Evolutionary conservation across 64 coral and sea anemone genomes (phyloP).

Genomic region (Platygyra sinensis): DNA sequence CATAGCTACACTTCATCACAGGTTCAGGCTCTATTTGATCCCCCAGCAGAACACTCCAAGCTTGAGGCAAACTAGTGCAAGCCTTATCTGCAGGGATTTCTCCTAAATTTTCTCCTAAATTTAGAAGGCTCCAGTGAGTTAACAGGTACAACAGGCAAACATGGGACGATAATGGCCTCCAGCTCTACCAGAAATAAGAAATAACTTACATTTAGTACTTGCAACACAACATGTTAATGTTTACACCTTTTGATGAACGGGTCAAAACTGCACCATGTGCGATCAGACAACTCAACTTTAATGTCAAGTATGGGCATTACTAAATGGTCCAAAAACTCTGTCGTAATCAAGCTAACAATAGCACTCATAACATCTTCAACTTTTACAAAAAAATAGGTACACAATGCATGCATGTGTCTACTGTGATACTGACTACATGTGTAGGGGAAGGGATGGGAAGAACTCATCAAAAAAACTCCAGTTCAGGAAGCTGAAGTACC

Average conservation of each 20-base stretch:
- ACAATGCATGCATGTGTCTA: no score
- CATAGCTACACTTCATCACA: conserved; percentile 47
- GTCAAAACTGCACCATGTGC: no score
- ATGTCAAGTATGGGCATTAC: no score
- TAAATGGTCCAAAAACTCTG: no score
- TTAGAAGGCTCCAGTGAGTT: conserved; percentile 27
- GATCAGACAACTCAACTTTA: no score
- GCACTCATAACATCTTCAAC: no score
- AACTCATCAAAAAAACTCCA: no score
- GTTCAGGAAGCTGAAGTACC: no score
- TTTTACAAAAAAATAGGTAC: no score
- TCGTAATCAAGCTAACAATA: no score
- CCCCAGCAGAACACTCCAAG: conserved; percentile 23
- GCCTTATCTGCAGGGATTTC: conserved; percentile 52
- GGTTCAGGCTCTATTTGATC: conserved; percentile 37
- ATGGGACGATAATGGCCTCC: conserved; percentile 49
- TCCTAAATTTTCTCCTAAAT: neutral
- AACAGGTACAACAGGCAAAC: conserved; percentile 27
- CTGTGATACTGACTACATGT: no score
- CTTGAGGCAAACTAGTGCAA: conserved; percentile 57
- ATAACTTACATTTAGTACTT: neutral
- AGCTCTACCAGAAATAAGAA: conserved; percentile 7
- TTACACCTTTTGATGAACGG: neutral
- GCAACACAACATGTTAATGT: neutral
- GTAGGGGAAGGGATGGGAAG: no score